Conservation (phyloP, 1,140 invertebrate genomes). For the Hestina assimilis region DNA sequence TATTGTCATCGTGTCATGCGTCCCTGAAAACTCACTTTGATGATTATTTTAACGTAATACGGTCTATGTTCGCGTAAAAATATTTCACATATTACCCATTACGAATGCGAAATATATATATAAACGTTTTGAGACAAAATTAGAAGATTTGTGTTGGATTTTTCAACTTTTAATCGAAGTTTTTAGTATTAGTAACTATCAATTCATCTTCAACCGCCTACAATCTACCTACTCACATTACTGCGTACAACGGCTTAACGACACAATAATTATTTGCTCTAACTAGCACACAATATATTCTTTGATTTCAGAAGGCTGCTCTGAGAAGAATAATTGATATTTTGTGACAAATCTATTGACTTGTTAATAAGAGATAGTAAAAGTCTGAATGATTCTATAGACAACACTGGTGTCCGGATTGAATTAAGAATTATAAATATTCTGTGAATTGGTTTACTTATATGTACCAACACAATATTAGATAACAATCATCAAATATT, state of each 20-base stretch:
- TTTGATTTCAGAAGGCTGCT: too few relatives aligned
- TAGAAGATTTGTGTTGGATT: background rate
- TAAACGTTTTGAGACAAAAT: background rate
- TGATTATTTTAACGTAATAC: background rate
- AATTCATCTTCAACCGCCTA: too few relatives aligned
- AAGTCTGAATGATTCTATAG: background rate
- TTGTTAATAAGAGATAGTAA: background rate
- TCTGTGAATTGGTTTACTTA: conserved; percentile 13
- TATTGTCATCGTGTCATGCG: background rate
- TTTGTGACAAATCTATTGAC: too few relatives aligned
- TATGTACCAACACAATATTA: too few relatives aligned
- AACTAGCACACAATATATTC: too few relatives aligned
- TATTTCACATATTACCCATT: background rate
- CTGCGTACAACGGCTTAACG: too few relatives aligned
- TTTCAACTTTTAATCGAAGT: too few relatives aligned
- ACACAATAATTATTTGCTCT: too few relatives aligned
- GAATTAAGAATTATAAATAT: conserved; percentile 8
- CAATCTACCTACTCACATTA: too few relatives aligned
- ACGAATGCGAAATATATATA: background rate
- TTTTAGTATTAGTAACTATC: too few relatives aligned
- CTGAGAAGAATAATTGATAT: too few relatives aligned
- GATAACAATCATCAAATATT: conserved; percentile 20
- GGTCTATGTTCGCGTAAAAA: background rate
- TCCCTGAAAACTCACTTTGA: conserved; percentile 5
- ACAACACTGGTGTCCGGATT: conserved; percentile 5